Percentiles rank a stretch among this genome's conserved stretches.
Evolutionary conservation across 2,113 vertebrate genomes (phyloP).

Genomic region (Sinocyclocheilus grahami): DNA sequence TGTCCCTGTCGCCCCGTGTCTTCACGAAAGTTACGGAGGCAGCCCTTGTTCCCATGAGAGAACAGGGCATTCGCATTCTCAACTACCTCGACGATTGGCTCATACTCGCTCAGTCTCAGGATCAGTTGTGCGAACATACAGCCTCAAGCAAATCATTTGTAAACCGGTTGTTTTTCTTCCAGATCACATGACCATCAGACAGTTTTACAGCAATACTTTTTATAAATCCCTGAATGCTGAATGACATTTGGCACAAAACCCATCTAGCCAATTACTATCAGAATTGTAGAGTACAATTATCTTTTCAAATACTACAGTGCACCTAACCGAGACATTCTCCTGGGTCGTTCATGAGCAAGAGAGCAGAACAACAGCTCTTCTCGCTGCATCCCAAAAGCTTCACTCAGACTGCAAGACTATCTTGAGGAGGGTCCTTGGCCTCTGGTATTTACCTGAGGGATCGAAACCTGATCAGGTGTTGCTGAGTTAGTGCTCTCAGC

Average conservation of each 20-base stretch:
- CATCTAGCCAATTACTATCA: slow-evolving; percentile 55
- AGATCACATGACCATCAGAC: background rate
- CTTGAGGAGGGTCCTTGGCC: slow-evolving; percentile 61
- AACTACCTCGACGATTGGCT: no score
- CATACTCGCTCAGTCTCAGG: no score
- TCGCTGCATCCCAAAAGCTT: slow-evolving; percentile 33
- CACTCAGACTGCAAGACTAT: slow-evolving; percentile 52
- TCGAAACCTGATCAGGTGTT: slow-evolving; percentile 68
- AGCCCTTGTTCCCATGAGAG: no score
- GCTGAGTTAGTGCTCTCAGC: slow-evolving; percentile 68
- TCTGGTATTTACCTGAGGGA: slow-evolving; percentile 58
- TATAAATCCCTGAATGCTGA: slow-evolving; percentile 62
- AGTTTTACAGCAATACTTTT: slow-evolving; percentile 41
- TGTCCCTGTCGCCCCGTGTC: no score
- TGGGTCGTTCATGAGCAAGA: slow-evolving; percentile 11
- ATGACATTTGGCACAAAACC: slow-evolving; percentile 65
- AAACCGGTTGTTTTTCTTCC: slow-evolving; percentile 18
- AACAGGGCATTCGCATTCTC: no score
- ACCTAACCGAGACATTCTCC: background rate
- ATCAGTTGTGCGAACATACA: background rate
- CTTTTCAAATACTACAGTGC: slow-evolving; percentile 18
- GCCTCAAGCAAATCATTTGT: slow-evolving; percentile 5
- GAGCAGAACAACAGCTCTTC: slow-evolving; percentile 34
- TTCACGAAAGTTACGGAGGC: no score
- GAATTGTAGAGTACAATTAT: background rate